Conservation (phyloP, 30 jellyfish, hydroid and myxozoan genomes). For the Aurelia aurita region DNA sequence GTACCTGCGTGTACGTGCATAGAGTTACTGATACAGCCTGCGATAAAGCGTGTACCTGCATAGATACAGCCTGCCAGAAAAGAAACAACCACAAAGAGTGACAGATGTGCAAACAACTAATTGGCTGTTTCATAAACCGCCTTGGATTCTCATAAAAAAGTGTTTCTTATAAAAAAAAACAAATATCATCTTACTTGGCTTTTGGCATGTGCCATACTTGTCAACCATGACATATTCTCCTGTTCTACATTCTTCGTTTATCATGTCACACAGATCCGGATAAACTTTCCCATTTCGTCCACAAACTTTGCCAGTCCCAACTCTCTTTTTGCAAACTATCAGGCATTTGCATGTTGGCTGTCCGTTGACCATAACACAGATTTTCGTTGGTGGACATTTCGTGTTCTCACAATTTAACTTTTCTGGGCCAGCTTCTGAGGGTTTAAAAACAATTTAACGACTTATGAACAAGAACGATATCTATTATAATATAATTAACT, state of each 20-base stretch:
- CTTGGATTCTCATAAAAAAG: too few relatives aligned
- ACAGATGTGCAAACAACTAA: too few relatives aligned
- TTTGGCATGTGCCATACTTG: constrained; percentile 49
- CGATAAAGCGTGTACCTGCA: too few relatives aligned
- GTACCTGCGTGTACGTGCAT: too few relatives aligned
- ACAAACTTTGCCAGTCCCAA: constrained; percentile 62
- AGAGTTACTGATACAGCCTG: too few relatives aligned
- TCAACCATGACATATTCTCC: constrained; percentile 53
- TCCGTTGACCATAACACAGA: constrained; percentile 42
- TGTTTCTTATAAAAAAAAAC: background rate
- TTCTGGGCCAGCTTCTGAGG: background rate
- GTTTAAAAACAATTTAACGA: too few relatives aligned
- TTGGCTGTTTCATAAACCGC: too few relatives aligned
- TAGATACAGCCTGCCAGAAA: too few relatives aligned
- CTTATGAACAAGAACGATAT: too few relatives aligned
- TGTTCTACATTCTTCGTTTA: constrained; percentile 40
- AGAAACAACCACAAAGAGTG: too few relatives aligned
- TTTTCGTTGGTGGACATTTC: constrained; percentile 64
- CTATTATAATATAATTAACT: too few relatives aligned
- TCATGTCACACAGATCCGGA: constrained; percentile 58
- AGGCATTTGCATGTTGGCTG: constrained; percentile 56
- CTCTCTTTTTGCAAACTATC: constrained; percentile 35
- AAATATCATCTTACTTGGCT: constrained; percentile 1
- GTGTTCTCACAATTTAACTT: constrained; percentile 19
- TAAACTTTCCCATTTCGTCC: constrained; percentile 61